A percentile compares a stretch with the other conserved stretches of the same genome.
phyloP scores from a whole-genome alignment of 2,888 invertebrate genomes.

The Aleiodes leptofemur region DNA sequence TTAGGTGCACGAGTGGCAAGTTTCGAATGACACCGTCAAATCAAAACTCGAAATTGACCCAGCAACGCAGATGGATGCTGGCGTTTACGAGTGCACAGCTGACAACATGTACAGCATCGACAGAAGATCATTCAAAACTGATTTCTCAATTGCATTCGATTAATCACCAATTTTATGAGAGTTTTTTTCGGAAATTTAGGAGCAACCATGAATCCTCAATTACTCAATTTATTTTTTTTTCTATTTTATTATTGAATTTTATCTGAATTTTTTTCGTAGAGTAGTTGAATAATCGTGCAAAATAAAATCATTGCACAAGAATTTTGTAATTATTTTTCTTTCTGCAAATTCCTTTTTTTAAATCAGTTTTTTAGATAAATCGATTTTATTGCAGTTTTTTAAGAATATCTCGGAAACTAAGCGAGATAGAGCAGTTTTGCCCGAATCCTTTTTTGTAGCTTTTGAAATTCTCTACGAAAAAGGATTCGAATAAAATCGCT shows the following conservation, averaged over 20 bases:
- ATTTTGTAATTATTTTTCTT: not conserved
- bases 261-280: not conserved
- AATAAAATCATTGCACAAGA: conserved; percentile 6
- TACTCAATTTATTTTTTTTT: not conserved
- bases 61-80: conserved; percentile 96
- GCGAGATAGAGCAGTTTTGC: no score
- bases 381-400: no score
- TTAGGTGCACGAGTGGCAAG: conserved; percentile 93
- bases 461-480: no score
- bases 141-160: conserved; percentile 94
- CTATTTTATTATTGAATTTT: not conserved
- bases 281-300: not conserved
- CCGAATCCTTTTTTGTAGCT: no score
- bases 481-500: no score
- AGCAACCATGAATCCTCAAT: conserved; percentile 1
- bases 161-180: conserved; percentile 69
- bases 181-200: not conserved
- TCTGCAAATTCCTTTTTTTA: not conserved
- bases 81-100: conserved; percentile 95
- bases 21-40: conserved; percentile 88
- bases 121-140: conserved; percentile 93
- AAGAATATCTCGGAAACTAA: no score
- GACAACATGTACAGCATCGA: conserved; percentile 96
- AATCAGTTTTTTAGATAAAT: not conserved
- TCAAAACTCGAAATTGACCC: conserved; percentile 96